These are phyloP conservation scores for Drosophila antonietae DNA, from an alignment of 2,888 invertebrate species.

Conservation along the genomic window DNA sequence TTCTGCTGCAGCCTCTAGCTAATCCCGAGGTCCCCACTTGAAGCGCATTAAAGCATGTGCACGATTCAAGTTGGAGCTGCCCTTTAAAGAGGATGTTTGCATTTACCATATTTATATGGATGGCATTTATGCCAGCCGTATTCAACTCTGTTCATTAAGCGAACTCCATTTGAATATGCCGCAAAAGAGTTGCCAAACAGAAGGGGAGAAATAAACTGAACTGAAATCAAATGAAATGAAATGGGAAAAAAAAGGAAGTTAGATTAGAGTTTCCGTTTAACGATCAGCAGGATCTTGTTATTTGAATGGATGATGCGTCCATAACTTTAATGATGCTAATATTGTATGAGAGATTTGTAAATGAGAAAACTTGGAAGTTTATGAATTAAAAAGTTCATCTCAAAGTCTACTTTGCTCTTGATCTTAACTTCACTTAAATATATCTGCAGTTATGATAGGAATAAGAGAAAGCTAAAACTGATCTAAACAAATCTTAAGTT, in stretches of 20 bases:
- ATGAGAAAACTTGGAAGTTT: no score
- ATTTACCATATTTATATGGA: slow-evolving; percentile 55
- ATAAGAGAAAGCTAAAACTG: neutral
- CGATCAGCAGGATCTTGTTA: slow-evolving; percentile 4
- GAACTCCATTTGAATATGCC: slow-evolving; percentile 34
- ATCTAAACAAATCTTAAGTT: neutral
- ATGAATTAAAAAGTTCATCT: no score
- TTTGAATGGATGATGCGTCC: neutral
- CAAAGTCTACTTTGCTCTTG: no score
- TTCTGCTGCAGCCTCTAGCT: slow-evolving; percentile 25
- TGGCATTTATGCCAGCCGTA: slow-evolving; percentile 30
- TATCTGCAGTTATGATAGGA: neutral
- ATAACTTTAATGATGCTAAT: neutral
- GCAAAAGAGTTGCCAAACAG: slow-evolving; percentile 12
- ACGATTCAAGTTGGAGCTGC: slow-evolving; percentile 25
- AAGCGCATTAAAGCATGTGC: slow-evolving; percentile 41
- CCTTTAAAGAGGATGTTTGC: slow-evolving; percentile 63
- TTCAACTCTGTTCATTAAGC: slow-evolving; percentile 50
- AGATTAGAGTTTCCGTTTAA: slow-evolving; percentile 15
- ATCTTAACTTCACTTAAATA: neutral
- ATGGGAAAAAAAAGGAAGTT: slow-evolving; percentile 8
- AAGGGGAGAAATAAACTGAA: slow-evolving; percentile 4
- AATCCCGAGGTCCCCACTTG: slow-evolving; percentile 30
- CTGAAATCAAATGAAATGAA: slow-evolving; percentile 6
- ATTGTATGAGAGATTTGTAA: neutral